Evolutionary conservation across 2,113 vertebrate species (phyloP).

Genomic region (Etheostoma spectabile): DNA sequence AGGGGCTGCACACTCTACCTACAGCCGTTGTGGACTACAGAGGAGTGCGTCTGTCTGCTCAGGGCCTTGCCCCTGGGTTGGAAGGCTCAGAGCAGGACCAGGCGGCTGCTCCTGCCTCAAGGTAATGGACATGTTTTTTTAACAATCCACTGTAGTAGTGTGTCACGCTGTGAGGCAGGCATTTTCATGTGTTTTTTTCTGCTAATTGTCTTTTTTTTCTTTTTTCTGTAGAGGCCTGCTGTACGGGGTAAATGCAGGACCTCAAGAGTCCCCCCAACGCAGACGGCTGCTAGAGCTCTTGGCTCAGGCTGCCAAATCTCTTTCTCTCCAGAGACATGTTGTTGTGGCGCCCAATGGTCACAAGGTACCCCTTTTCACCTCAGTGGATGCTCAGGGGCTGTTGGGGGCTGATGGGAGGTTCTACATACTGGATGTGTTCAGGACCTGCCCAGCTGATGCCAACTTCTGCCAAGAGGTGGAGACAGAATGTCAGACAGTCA

Average conservation of each 20-base stretch:
- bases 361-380: constrained; percentile 83
- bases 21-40: constrained; percentile 87
- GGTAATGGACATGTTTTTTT: constrained; percentile 43
- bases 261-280: constrained; percentile 79
- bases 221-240: constrained; percentile 76
- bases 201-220: constrained; percentile 14
- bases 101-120: constrained; percentile 58
- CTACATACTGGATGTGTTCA: constrained; percentile 87
- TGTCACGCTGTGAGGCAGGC: neutral
- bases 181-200: constrained; percentile 2
- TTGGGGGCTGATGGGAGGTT: constrained; percentile 86
- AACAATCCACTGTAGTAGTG: neutral
- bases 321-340: constrained; percentile 81
- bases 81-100: constrained; percentile 78
- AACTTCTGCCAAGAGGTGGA: constrained; percentile 79
- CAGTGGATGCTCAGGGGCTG: constrained; percentile 85
- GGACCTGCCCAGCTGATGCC: constrained; percentile 83
- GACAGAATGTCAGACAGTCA: constrained; percentile 40
- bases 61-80: constrained; percentile 86
- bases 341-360: constrained; percentile 75
- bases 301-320: constrained; percentile 81
- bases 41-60: constrained; percentile 86
- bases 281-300: constrained; percentile 80
- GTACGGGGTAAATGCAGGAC: constrained; percentile 83
- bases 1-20: constrained; percentile 85